A percentile compares a stretch with the other conserved stretches of the same genome.
These are phyloP conservation scores for Dendroctonus valens DNA, from an alignment of 1,140 invertebrate species.

Conservation along the genomic window DNA sequence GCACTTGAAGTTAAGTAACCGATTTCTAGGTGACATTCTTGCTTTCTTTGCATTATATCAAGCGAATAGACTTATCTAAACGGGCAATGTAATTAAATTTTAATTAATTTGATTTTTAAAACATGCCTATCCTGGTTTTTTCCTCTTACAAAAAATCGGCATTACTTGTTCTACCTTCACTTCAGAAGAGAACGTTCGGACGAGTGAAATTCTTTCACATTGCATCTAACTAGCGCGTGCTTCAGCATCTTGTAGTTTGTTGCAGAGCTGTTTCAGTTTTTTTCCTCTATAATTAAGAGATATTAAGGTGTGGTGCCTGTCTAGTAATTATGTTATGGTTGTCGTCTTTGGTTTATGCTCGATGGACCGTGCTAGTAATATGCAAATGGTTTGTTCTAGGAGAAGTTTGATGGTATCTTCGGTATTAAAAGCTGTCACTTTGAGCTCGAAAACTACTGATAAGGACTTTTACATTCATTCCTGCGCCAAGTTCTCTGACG, in stretches of 20 bases:
- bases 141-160: background rate
- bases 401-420: background rate
- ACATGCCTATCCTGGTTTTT: background rate
- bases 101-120: background rate
- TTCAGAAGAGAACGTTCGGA: slow-evolving; percentile 1
- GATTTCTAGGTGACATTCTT: no score
- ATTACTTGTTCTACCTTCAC: slow-evolving; percentile 3
- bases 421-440: no score
- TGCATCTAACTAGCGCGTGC: slow-evolving; percentile 4
- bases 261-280: background rate
- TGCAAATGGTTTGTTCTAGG: background rate
- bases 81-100: no score
- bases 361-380: slow-evolving; percentile 1
- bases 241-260: background rate
- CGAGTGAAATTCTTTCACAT: slow-evolving; percentile 6
- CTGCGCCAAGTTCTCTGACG: no score
- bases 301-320: slow-evolving; percentile 7
- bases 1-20: no score
- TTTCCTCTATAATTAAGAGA: background rate
- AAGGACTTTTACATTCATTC: no score
- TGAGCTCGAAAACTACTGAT: no score
- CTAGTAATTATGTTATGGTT: slow-evolving; percentile 11
- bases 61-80: no score
- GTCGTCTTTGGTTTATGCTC: slow-evolving; percentile 5
- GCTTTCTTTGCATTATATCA: no score